These are phyloP conservation scores for Hydrophis major DNA, from an alignment of 2,797 vertebrate genomes.

Conservation along the genomic window DNA sequence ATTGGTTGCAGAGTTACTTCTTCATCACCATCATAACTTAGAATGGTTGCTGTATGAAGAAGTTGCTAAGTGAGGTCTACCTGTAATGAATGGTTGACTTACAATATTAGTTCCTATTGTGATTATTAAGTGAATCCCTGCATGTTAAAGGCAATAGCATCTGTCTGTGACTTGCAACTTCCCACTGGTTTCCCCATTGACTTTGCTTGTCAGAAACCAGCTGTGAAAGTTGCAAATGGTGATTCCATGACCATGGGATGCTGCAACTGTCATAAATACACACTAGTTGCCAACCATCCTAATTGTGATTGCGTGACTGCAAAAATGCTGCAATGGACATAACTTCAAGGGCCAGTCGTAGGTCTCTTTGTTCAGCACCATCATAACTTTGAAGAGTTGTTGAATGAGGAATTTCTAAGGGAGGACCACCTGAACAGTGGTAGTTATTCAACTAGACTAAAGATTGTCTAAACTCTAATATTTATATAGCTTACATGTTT, in stretches of 20 bases:
- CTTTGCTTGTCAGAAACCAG: background rate
- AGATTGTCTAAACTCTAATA: background rate
- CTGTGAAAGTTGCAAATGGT: background rate
- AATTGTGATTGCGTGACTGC: background rate
- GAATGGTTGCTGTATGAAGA: background rate
- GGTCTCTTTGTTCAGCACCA: background rate
- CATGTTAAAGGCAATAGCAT: background rate
- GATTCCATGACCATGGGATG: background rate
- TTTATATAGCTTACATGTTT: background rate
- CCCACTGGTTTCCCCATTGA: background rate
- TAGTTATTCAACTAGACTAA: background rate
- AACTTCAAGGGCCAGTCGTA: background rate
- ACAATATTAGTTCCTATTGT: background rate
- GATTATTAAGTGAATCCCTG: background rate
- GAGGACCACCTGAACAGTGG: background rate
- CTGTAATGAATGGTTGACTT: background rate
- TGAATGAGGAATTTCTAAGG: background rate
- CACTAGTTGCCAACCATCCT: background rate
- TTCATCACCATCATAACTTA: background rate
- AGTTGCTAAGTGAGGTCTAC: background rate
- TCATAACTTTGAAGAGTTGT: background rate
- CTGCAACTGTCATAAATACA: background rate
- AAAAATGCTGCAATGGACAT: background rate
- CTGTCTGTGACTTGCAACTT: background rate
- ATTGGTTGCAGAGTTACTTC: background rate